A percentile compares a stretch with the other conserved stretches of the same genome.
These are phyloP conservation scores for Amorpha juglandis DNA, from an alignment of 2,888 invertebrate genomes.

Conservation along the genomic window DNA sequence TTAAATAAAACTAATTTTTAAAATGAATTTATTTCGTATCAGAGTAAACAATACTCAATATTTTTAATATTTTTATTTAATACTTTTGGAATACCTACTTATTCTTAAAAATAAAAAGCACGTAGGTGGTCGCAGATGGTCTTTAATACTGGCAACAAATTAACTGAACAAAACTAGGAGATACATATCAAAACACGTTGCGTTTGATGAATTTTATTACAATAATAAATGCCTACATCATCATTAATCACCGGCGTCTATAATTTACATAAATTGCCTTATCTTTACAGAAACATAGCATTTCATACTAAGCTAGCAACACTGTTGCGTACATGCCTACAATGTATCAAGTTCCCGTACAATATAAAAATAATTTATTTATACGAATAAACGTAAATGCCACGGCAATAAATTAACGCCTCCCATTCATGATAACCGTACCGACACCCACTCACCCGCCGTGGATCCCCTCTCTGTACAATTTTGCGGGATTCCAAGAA, in stretches of 20 bases:
- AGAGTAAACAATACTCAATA: no score
- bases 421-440: slow-evolving; percentile 65
- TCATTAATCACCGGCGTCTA: not conserved
- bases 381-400: slow-evolving; percentile 52
- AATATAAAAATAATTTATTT: slow-evolving; percentile 24
- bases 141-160: not conserved
- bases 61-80: no score
- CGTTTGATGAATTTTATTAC: not conserved
- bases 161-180: not conserved
- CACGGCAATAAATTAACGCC: slow-evolving; percentile 75
- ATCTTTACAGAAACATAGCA: not conserved
- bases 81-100: no score
- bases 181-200: not conserved
- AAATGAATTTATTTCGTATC: no score
- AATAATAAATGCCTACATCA: not conserved
- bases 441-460: slow-evolving; percentile 71
- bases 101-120: no score
- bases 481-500: slow-evolving; percentile 68
- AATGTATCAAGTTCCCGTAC: not conserved
- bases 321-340: not conserved
- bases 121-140: not conserved
- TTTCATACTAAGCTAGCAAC: not conserved
- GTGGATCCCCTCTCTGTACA: slow-evolving; percentile 65
- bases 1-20: no score
- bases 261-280: not conserved